phyloP scores from a whole-genome alignment of 2,797 vertebrate species.

The Sebastes wilsoni region DNA sequence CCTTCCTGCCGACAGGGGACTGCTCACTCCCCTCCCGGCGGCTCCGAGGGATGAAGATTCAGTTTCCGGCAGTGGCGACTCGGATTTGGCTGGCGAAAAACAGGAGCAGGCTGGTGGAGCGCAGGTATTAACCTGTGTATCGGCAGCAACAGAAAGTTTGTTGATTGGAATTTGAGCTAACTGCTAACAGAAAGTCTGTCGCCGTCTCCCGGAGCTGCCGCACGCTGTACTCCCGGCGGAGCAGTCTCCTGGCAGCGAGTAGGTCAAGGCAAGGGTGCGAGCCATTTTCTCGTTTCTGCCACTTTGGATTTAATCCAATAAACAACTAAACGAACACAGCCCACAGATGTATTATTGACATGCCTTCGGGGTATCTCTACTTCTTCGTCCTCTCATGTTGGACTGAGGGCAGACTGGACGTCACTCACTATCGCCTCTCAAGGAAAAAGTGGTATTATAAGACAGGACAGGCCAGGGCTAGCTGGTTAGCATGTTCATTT shows the following conservation, averaged over 20 bases:
- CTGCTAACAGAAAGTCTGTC: not conserved
- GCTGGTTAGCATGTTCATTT: not conserved
- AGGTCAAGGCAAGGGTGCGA: not conserved
- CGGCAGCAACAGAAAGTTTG: not conserved
- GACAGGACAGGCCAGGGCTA: not conserved
- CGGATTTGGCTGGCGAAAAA: too few relatives aligned
- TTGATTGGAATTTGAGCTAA: not conserved
- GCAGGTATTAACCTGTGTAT: not conserved
- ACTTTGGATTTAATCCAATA: not conserved
- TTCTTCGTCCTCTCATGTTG: not conserved
- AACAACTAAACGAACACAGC: not conserved
- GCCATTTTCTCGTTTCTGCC: not conserved
- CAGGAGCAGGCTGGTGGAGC: not conserved
- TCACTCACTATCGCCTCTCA: not conserved
- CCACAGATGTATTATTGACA: not conserved
- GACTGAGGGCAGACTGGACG: not conserved
- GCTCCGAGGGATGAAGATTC: too few relatives aligned
- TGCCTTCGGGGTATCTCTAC: not conserved
- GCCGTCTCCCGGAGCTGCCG: not conserved
- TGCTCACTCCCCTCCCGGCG: too few relatives aligned
- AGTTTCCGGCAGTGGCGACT: too few relatives aligned
- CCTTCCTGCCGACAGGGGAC: not conserved
- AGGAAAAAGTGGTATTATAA: not conserved
- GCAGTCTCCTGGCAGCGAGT: not conserved
- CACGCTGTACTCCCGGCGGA: not conserved